These are phyloP conservation scores for Nebria ingens DNA, from an alignment of 1,140 invertebrate species.

Conservation along the genomic window DNA sequence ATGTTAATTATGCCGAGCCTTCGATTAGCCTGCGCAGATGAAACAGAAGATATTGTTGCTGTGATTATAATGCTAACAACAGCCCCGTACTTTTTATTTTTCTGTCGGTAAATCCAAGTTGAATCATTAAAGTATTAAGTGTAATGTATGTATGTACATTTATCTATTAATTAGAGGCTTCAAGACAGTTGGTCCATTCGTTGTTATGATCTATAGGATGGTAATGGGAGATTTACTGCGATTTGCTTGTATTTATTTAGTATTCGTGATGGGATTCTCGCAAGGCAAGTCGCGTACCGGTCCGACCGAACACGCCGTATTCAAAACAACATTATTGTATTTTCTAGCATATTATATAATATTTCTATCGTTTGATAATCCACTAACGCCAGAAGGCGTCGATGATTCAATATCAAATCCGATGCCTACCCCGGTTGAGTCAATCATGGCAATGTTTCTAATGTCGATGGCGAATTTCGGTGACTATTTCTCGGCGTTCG, in stretches of 20 bases:
- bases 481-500: slow-evolving; percentile 84
- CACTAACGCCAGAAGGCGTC: slow-evolving; percentile 53
- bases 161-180: slow-evolving; percentile 63
- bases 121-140: slow-evolving; percentile 5
- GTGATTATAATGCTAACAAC: slow-evolving; percentile 92
- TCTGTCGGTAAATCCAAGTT: slow-evolving; percentile 63
- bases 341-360: slow-evolving; percentile 82
- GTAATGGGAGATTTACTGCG: slow-evolving; percentile 88
- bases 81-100: slow-evolving; percentile 96
- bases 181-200: slow-evolving; percentile 96
- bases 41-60: slow-evolving; percentile 81
- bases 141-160: slow-evolving; percentile 4
- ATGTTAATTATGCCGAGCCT: slow-evolving; percentile 75
- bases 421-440: slow-evolving; percentile 82
- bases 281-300: no score
- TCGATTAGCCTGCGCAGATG: slow-evolving; percentile 69
- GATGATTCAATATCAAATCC: slow-evolving; percentile 69
- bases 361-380: slow-evolving; percentile 78
- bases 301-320: no score
- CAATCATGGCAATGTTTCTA: slow-evolving; percentile 93
- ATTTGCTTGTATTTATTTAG: slow-evolving; percentile 92
- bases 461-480: slow-evolving; percentile 97
- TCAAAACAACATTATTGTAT: no score
- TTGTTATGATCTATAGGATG: slow-evolving; percentile 99
- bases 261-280: slow-evolving; percentile 96